phyloP scores from a whole-genome alignment of 2,888 invertebrate species.

The Lasioglossum vierecki region DNA sequence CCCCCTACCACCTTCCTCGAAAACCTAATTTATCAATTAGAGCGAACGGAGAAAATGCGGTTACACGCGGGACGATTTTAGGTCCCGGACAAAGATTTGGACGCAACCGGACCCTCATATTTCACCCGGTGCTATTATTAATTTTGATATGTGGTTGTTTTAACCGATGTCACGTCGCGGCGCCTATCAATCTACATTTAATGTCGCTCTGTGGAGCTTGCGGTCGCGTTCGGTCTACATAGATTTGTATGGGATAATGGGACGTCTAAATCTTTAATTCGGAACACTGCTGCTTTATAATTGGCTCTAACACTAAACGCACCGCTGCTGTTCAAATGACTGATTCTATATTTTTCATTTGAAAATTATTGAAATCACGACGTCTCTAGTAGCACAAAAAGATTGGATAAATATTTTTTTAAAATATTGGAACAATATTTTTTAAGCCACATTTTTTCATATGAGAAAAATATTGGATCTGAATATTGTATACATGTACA shows the following conservation, averaged over 20 bases:
- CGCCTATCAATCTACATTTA: slow-evolving; percentile 15
- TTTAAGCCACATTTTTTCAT: too few relatives aligned
- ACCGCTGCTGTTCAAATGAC: too few relatives aligned
- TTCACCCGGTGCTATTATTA: neutral
- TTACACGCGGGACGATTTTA: neutral
- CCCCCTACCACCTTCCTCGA: neutral
- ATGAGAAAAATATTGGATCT: too few relatives aligned
- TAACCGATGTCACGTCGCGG: slow-evolving; percentile 1
- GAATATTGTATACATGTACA: too few relatives aligned
- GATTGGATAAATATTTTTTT: too few relatives aligned
- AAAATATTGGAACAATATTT: too few relatives aligned
- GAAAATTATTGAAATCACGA: too few relatives aligned
- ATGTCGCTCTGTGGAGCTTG: neutral
- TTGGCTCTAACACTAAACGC: neutral
- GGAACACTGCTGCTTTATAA: neutral
- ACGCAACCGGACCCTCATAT: slow-evolving; percentile 6
- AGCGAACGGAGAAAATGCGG: neutral
- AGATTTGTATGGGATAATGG: slow-evolving; percentile 1
- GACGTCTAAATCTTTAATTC: neutral
- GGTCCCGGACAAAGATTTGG: neutral
- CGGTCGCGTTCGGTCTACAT: slow-evolving; percentile 1
- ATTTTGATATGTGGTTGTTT: slow-evolving; percentile 15
- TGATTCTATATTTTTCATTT: too few relatives aligned
- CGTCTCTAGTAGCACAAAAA: too few relatives aligned
- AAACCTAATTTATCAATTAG: slow-evolving; percentile 10